Percentiles rank a stretch among this genome's conserved stretches.
Conservation (phyloP, 1,140 invertebrate species). For the Drosophila mojavensis region DNA sequence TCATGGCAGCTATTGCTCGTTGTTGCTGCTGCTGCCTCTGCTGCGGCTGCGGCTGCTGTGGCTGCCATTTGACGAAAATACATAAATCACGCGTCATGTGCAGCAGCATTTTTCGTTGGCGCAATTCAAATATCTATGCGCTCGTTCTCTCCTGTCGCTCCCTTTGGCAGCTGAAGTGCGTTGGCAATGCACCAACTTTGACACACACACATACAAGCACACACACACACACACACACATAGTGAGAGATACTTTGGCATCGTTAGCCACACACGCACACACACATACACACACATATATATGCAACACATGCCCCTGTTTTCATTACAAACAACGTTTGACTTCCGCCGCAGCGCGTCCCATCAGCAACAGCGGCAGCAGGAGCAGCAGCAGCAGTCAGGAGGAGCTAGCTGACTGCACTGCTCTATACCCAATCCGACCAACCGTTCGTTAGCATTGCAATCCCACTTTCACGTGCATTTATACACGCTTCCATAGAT, state of each 20-base stretch:
- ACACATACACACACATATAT: constrained; percentile 22
- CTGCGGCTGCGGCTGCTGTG: constrained; percentile 57
- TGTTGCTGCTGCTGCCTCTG: constrained; percentile 25
- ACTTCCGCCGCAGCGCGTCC: constrained; percentile 70
- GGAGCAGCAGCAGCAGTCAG: neutral
- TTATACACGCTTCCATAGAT: constrained; percentile 79
- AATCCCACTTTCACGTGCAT: constrained; percentile 79
- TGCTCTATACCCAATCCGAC: constrained; percentile 1
- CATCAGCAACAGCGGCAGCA: constrained; percentile 31
- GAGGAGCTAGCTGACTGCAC: constrained; percentile 24
- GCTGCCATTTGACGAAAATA: constrained; percentile 81
- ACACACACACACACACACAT: constrained; percentile 27
- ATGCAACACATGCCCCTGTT: constrained; percentile 77
- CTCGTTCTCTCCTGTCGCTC: constrained; percentile 11
- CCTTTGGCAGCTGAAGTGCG: constrained; percentile 62
- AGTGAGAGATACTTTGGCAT: constrained; percentile 35
- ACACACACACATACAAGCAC: constrained; percentile 14
- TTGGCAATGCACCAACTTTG: constrained; percentile 75
- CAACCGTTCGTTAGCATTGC: constrained; percentile 41
- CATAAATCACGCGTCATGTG: constrained; percentile 82
- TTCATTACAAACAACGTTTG: constrained; percentile 83
- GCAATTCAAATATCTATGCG: constrained; percentile 73
- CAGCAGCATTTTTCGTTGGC: constrained; percentile 68
- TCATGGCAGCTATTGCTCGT: constrained; percentile 60
- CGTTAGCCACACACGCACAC: constrained; percentile 40